Evolutionary conservation across 2,113 vertebrate genomes (phyloP), one percentile per base, ranked within the genome.

Genomic region (Clupea harengus): DNA sequence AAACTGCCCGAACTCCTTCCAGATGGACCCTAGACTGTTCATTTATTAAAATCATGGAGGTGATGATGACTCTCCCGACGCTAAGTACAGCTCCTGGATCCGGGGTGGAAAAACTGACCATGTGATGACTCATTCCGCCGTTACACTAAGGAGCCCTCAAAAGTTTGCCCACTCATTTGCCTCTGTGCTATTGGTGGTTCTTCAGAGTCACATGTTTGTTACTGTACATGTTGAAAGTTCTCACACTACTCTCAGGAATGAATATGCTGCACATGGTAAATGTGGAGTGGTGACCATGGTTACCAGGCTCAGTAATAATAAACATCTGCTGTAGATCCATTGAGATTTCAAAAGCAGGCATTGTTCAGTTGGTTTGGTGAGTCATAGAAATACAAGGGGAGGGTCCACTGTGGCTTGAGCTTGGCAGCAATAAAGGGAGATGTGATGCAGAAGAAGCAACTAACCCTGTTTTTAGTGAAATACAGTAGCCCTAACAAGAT

Each of bases 281-380:
- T 91, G 89, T 85, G 87, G 86, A 49, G 92, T 93, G 49, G 92
- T 92, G 80, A 86, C 91, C 90, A 90, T 93, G 90, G 91, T 89
- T 85, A 91, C 94, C 78, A 86, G 88, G 83, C 54, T 22, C 67
- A 17, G 85, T 78, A 87, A 92, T 91, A 93, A 93, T 91, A 91
- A 87, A 90, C 89, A 87, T 89, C 92, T 92, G 89, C 91, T 92
- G 94, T 89, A 90, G 87, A 88, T 46, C 72, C 90, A 84, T 90
- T 89, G 80, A 89, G 89, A 85, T 82, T 92, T 95, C 90, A 95
- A 95, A 94, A 91, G 92, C 86, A 82, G 91, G 87, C 91, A 93
- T 95, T 94, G 94, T 95, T 95, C 91, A 50, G 87, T 64, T 0
- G 3, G 86, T 90, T 85, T 84, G 88, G 91, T 93, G 93, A 93